These are phyloP conservation scores for Chelidonichthys spinosus DNA, from an alignment of 2,797 vertebrate species.

Conservation along the genomic window DNA sequence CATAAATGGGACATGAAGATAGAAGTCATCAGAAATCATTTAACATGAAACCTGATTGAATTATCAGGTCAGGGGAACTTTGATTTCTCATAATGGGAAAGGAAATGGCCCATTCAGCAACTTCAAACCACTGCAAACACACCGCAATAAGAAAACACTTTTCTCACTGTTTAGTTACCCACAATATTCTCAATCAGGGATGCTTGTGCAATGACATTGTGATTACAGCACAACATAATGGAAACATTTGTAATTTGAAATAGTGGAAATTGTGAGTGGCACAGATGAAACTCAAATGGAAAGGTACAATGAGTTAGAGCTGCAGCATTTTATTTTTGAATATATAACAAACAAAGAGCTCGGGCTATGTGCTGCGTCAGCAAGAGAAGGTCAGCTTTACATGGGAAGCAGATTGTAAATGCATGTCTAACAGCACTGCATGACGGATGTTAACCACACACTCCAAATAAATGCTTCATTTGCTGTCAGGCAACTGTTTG, in stretches of 20 bases:
- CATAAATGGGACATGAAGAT: slow-evolving; percentile 33
- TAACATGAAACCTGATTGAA: slow-evolving; percentile 32
- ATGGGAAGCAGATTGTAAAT: background rate
- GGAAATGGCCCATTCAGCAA: slow-evolving; percentile 39
- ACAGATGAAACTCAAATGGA: background rate
- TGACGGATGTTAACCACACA: background rate
- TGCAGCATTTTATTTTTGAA: slow-evolving; percentile 3
- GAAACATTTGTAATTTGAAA: slow-evolving; percentile 15
- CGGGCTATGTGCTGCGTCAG: background rate
- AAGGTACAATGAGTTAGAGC: background rate
- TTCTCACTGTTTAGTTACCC: slow-evolving; percentile 9
- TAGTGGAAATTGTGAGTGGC: background rate
- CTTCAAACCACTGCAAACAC: slow-evolving; percentile 38
- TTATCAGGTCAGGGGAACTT: slow-evolving; percentile 19
- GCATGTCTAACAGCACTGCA: background rate
- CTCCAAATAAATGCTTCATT: no score
- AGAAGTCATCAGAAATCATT: slow-evolving; percentile 44
- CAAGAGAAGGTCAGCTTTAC: background rate
- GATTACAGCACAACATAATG: slow-evolving; percentile 31
- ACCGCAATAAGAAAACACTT: slow-evolving; percentile 22
- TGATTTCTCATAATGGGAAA: slow-evolving; percentile 39
- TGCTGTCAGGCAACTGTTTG: no score
- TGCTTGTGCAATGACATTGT: slow-evolving; percentile 31
- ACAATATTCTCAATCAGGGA: slow-evolving; percentile 19
- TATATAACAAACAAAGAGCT: slow-evolving; percentile 2